phyloP scores from a whole-genome alignment of 2,113 vertebrate genomes.

The Physeter macrocephalus region DNA sequence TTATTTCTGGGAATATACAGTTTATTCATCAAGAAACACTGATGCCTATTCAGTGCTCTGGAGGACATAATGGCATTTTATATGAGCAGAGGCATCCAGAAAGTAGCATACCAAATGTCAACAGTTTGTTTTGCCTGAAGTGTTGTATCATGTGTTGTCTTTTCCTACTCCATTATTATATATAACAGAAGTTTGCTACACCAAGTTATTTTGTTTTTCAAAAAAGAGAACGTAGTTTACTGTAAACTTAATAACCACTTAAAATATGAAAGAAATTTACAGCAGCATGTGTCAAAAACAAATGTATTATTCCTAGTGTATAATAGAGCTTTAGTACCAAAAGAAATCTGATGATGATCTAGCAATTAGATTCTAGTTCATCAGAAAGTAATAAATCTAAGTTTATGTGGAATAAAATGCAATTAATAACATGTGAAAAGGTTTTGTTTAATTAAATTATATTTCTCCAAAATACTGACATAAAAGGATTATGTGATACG shows the following conservation, averaged over 20 bases:
- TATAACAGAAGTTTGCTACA: background rate
- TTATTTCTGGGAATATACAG: background rate
- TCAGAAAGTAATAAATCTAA: background rate
- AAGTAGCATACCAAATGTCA: background rate
- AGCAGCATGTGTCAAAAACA: background rate
- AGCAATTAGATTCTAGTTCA: background rate
- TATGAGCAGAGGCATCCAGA: background rate
- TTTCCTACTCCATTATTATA: background rate
- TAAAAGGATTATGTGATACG: background rate
- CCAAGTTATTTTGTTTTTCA: background rate
- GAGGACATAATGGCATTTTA: background rate
- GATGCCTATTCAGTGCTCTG: background rate
- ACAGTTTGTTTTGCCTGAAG: background rate
- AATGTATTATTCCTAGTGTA: background rate
- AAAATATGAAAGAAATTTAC: background rate
- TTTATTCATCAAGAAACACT: background rate
- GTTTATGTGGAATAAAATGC: constrained; percentile 4
- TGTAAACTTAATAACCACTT: background rate
- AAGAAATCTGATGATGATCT: background rate
- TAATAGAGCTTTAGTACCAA: background rate
- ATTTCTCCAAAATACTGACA: background rate
- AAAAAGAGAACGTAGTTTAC: background rate
- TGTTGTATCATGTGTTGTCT: background rate
- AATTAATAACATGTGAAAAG: background rate
- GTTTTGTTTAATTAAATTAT: constrained; percentile 24